Percentiles rank a stretch among this genome's conserved stretches.
phyloP scores from a whole-genome alignment of 2,113 vertebrate genomes.

The Ornithorhynchus anatinus region DNA sequence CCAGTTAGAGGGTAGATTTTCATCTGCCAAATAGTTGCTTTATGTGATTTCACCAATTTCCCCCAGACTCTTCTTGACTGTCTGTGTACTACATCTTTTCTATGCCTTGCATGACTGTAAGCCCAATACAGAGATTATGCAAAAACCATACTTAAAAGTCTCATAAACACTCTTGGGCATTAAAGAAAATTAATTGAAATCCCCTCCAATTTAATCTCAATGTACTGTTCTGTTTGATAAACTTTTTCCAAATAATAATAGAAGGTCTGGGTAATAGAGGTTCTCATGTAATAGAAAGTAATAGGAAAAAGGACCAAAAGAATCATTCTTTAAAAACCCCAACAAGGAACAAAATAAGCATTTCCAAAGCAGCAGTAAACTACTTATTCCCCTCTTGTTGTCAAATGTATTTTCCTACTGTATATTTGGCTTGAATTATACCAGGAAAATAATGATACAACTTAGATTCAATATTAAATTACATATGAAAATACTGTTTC shows the following conservation, averaged over 20 bases:
- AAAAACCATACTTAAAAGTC: neutral
- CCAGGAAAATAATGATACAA: constrained; percentile 17
- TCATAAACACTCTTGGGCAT: accelerated
- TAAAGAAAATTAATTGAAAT: neutral
- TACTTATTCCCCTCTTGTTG: neutral
- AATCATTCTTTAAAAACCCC: neutral
- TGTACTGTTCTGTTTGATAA: neutral
- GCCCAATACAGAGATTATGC: neutral
- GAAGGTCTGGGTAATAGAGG: too few species aligned
- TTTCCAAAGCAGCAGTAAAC: neutral
- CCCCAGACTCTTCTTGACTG: neutral
- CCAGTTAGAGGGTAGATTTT: neutral
- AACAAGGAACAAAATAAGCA: neutral
- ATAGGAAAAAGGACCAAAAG: neutral
- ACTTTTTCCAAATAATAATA: neutral
- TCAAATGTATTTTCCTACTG: neutral
- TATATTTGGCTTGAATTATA: neutral
- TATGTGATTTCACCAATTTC: neutral
- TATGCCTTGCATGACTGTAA: neutral
- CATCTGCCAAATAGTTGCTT: neutral
- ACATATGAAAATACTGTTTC: constrained; percentile 11
- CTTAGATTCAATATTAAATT: constrained; percentile 34
- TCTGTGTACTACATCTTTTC: neutral
- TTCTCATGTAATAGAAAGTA: neutral
- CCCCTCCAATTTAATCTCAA: neutral